phyloP scores from a whole-genome alignment of 2,888 invertebrate genomes.

The Ophion slaviceki region DNA sequence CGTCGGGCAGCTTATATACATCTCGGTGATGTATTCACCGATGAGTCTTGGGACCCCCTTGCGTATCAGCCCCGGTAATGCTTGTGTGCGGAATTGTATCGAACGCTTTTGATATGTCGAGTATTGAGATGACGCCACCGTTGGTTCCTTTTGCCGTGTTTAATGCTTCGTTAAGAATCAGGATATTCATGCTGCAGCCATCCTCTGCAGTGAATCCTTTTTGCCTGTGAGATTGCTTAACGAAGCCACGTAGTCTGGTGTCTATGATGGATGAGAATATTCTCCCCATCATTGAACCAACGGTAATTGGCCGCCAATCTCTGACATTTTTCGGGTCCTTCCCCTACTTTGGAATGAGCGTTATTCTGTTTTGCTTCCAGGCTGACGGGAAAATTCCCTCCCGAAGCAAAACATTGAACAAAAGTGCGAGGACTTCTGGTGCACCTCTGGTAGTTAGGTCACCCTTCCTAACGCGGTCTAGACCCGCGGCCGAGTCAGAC shows the following conservation, averaged over 20 bases:
- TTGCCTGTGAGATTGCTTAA: too few species aligned
- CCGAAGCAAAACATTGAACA: constrained; percentile 8
- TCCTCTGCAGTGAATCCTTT: constrained; percentile 76
- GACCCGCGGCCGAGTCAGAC: not conserved
- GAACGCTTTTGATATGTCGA: constrained; percentile 67
- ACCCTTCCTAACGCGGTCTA: not conserved
- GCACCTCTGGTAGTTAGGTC: not conserved
- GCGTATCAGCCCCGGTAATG: not conserved
- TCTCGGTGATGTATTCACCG: not conserved
- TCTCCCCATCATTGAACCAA: too few species aligned
- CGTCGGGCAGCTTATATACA: constrained; percentile 35
- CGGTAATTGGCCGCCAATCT: too few species aligned
- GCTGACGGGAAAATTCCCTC: too few species aligned
- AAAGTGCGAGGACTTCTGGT: not conserved
- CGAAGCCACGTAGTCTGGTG: too few species aligned
- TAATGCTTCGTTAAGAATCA: constrained; percentile 43
- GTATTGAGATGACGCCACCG: not conserved
- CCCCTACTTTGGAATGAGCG: too few species aligned
- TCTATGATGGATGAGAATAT: too few species aligned
- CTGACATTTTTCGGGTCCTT: too few species aligned
- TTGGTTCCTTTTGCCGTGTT: constrained; percentile 5
- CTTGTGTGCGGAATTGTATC: constrained; percentile 68
- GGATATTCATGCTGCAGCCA: constrained; percentile 67
- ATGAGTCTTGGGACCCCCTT: constrained; percentile 44
- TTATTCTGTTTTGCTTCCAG: too few species aligned